phyloP scores from a whole-genome alignment of 2,797 vertebrate species.

The Zenarchopterus dispar region DNA sequence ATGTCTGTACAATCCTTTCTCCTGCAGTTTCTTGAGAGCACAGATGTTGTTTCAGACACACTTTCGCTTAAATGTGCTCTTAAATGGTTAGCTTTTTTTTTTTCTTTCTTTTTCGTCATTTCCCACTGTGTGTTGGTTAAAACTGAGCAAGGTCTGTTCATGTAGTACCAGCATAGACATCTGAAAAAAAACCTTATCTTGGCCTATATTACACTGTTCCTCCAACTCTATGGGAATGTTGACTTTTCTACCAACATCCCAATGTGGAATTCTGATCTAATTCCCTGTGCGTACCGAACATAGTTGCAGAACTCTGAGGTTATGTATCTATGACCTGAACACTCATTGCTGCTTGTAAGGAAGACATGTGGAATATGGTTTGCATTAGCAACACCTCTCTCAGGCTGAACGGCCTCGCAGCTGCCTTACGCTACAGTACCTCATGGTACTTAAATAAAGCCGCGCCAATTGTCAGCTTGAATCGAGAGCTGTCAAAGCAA shows the following conservation, averaged over 20 bases:
- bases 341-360: conserved; percentile 49
- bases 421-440: conserved; percentile 6
- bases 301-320: conserved; percentile 60
- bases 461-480: conserved; percentile 35
- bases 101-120: neutral
- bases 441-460: conserved; percentile 44
- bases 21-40: too few relatives aligned
- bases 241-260: conserved; percentile 79
- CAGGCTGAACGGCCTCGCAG: conserved; percentile 9
- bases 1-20: neutral
- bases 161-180: conserved; percentile 27
- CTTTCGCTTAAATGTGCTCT: conserved; percentile 10
- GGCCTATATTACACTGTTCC: conserved; percentile 34
- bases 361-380: conserved; percentile 65
- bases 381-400: conserved; percentile 58
- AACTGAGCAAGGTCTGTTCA: neutral
- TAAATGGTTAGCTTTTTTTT: neutral
- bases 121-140: conserved; percentile 34
- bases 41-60: neutral
- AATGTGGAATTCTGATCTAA: conserved; percentile 80
- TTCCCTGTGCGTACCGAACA: conserved; percentile 67
- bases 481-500: conserved; percentile 53
- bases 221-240: conserved; percentile 70
- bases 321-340: conserved; percentile 72
- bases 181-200: conserved; percentile 55